Evolutionary conservation across 2,113 vertebrate species (phyloP), one percentile per base, ranked within the genome.

Genomic region (Platysteira castanea): DNA sequence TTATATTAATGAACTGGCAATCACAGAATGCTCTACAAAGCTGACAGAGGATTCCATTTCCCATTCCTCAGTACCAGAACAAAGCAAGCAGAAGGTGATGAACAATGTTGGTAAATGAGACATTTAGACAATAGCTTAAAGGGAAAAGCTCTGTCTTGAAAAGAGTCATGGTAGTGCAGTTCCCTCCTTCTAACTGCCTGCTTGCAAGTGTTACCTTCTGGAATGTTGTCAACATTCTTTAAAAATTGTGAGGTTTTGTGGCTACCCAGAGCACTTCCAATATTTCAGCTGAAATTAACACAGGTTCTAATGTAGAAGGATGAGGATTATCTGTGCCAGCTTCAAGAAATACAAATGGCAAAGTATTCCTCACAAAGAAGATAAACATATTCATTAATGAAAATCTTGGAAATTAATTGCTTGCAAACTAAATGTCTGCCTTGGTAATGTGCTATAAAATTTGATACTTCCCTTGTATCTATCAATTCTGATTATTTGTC

Each of bases 321-420:
- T 49, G 21, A 87, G 31, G 5, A 77, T 74, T 65, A 47, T 53
- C n/a, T 46, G 8, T 37, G 5, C 15, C 12, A 1, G 13, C 28
- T 91, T 86, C 37, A 85, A 73, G 52, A 41, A 94, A 82, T 65
- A 71, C 16, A 81, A 90, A 75, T 65, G 20, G 18, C 3, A 7
- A 87, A 60, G 7, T 39, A 79, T 60, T 67, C 53, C 42, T 60
- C 60, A 67, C 47, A 93, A 92, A 90, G 37, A 74, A 84, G 28
- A 75, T 65, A 89, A 92, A 39, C 23, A 84, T 37, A 59, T 18
- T 61, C 60, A 92, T 44, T 92, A 90, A 84, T 35, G 3, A 93
- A 94, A 93, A 83, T 13, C 69, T 74, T 17, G 17, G 47, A 96
- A 96, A 95, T 79, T 86, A 92, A 87, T 89, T 88, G 30, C 33